A percentile compares a stretch with the other conserved stretches of the same genome.
Evolutionary conservation across 2,888 invertebrate genomes (phyloP).

Genomic region (Periphyllus acericola): DNA sequence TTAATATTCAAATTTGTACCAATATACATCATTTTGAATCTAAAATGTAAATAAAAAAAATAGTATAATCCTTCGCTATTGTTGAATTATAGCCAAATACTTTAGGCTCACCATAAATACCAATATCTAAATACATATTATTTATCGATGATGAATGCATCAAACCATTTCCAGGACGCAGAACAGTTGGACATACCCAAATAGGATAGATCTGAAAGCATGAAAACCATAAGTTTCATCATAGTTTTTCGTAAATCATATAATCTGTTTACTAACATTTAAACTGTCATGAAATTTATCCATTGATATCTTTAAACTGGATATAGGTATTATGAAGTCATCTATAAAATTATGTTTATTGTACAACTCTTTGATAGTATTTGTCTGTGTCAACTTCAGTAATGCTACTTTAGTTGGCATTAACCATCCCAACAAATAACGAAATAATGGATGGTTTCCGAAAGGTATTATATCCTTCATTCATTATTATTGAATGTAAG

Average conservation of each 20-base stretch:
- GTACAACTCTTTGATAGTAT: constrained; percentile 77
- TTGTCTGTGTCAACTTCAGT: constrained; percentile 80
- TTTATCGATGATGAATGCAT: constrained; percentile 70
- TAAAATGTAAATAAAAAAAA: constrained; percentile 65
- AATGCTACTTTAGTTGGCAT: constrained; percentile 85
- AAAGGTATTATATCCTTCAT: constrained; percentile 82
- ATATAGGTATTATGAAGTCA: constrained; percentile 82
- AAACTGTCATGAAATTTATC: constrained; percentile 76
- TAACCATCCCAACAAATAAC: constrained; percentile 81
- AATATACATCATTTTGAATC: constrained; percentile 86
- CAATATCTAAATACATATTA: constrained; percentile 79
- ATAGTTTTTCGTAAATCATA: neutral
- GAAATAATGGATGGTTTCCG: constrained; percentile 80
- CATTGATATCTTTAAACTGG: constrained; percentile 72
- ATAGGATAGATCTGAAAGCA: constrained; percentile 78
- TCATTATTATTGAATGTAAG: too few relatives aligned
- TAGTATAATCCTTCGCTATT: constrained; percentile 69
- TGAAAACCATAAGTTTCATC: neutral
- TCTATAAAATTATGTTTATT: constrained; percentile 82
- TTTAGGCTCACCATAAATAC: constrained; percentile 82
- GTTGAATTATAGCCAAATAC: constrained; percentile 73
- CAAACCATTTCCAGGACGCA: constrained; percentile 78
- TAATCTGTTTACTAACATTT: constrained; percentile 68
- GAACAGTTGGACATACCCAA: constrained; percentile 84
- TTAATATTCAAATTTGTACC: constrained; percentile 79